Conservation (phyloP, 2,888 invertebrate genomes). For the Pilophorus perplexus region DNA sequence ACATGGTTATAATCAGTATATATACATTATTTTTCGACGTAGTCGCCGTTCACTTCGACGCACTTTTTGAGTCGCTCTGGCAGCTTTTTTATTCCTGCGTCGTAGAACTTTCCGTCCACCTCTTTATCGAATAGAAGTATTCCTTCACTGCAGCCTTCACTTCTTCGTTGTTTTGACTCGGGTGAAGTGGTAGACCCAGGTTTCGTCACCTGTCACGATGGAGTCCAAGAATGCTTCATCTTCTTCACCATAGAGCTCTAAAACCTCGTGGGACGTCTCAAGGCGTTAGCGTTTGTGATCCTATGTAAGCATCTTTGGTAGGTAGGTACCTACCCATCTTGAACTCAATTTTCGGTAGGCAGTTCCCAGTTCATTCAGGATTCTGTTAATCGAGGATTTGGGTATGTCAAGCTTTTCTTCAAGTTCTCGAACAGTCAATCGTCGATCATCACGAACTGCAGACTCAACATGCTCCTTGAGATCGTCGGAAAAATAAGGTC, state of each 20-base stretch:
- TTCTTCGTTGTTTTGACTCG: too few relatives aligned
- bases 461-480: constrained; percentile 3
- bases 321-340: too few relatives aligned
- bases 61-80: too few relatives aligned
- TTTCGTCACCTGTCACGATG: constrained; percentile 46
- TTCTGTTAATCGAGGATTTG: constrained; percentile 1
- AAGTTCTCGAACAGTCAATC: not conserved
- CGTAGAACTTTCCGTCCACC: constrained; percentile 41
- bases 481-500: not conserved
- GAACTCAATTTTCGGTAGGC: constrained; percentile 1
- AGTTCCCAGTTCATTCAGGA: constrained; percentile 4
- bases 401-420: not conserved
- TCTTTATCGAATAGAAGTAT: not conserved
- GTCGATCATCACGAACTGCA: not conserved
- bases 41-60: constrained; percentile 22
- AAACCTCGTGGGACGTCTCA: not conserved
- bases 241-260: too few relatives aligned
- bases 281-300: constrained; percentile 13
- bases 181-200: constrained; percentile 40
- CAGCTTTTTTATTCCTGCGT: constrained; percentile 45
- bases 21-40: constrained; percentile 6
- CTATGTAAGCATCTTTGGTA: constrained; percentile 12
- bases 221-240: constrained; percentile 41
- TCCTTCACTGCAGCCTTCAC: constrained; percentile 15
- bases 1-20: constrained; percentile 6